Conservation (phyloP, 2,888 invertebrate species). For the Ypsolopha sequella region DNA sequence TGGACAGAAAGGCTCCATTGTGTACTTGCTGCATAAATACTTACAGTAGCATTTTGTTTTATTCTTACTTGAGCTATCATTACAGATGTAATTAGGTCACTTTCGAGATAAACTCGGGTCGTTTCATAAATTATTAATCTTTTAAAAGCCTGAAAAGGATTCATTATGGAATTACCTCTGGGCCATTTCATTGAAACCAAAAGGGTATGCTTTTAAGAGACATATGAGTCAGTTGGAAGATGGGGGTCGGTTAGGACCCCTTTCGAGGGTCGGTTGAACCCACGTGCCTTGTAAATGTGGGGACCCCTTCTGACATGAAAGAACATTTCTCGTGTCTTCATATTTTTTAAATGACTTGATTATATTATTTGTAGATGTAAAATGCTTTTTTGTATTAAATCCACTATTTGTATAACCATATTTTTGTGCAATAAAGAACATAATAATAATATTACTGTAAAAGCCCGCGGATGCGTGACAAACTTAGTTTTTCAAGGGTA, state of each 20-base stretch:
- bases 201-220: constrained; percentile 49
- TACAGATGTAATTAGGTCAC: constrained; percentile 1
- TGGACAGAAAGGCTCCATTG: not conserved
- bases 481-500: too few relatives aligned
- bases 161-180: constrained; percentile 61
- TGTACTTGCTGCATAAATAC: not conserved
- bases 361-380: too few relatives aligned
- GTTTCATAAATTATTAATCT: constrained; percentile 56
- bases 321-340: not conserved
- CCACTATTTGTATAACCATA: too few relatives aligned
- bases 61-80: not conserved
- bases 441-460: too few relatives aligned
- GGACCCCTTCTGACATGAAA: constrained; percentile 13
- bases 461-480: too few relatives aligned
- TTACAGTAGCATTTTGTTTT: too few relatives aligned
- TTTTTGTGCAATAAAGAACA: too few relatives aligned
- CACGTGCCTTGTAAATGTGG: constrained; percentile 16
- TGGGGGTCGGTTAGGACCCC: constrained; percentile 19
- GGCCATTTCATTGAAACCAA: constrained; percentile 50
- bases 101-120: constrained; percentile 33
- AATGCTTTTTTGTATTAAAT: too few relatives aligned
- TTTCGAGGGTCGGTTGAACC: constrained; percentile 34
- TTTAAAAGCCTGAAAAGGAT: constrained; percentile 61
- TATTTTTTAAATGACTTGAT: not conserved
- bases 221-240: constrained; percentile 13